A percentile compares a stretch with the other conserved stretches of the same genome.
phyloP scores from a whole-genome alignment of 1,140 invertebrate genomes.

The Paraescarpia echinospica region DNA sequence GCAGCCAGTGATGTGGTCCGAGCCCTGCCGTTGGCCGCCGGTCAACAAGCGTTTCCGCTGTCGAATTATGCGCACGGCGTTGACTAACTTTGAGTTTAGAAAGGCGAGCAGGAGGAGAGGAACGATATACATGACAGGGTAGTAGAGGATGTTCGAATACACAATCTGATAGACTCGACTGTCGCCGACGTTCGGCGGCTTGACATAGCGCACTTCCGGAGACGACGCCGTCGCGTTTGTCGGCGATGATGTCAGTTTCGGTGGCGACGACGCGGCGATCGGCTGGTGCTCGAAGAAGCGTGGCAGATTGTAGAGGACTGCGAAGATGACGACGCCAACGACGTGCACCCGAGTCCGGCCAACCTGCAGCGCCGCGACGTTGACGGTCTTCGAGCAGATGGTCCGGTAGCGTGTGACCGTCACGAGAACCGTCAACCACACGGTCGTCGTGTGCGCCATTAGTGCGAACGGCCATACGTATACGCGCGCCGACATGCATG shows the following conservation, averaged over 20 bases:
- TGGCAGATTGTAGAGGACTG: conserved; percentile 29
- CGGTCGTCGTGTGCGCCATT: conserved; percentile 27
- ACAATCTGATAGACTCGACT: conserved; percentile 27
- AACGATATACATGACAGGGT: conserved; percentile 31
- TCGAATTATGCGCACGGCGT: conserved; percentile 17
- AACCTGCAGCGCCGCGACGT: not conserved
- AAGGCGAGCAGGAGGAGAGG: conserved; percentile 21
- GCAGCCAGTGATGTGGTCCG: conserved; percentile 30
- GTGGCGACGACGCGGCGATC: not conserved
- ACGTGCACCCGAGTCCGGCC: conserved; percentile 7
- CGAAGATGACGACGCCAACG: conserved; percentile 23
- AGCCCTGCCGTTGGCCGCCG: not conserved
- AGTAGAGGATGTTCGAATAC: conserved; percentile 30
- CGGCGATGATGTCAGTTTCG: not conserved
- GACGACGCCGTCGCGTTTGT: not conserved
- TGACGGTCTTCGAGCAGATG: conserved; percentile 16
- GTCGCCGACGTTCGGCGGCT: conserved; percentile 24
- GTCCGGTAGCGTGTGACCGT: conserved; percentile 25
- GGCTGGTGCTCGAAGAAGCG: conserved; percentile 27
- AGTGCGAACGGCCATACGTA: conserved; percentile 29
- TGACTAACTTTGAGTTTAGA: conserved; percentile 26
- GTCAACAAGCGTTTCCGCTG: not conserved
- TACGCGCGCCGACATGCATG: not conserved
- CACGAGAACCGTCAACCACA: conserved; percentile 32
- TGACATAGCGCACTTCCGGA: not conserved